Evolutionary conservation across 2,113 vertebrate species (phyloP), one percentile per base, ranked within the genome.

Genomic region (Herpailurus yagouaroundi): DNA sequence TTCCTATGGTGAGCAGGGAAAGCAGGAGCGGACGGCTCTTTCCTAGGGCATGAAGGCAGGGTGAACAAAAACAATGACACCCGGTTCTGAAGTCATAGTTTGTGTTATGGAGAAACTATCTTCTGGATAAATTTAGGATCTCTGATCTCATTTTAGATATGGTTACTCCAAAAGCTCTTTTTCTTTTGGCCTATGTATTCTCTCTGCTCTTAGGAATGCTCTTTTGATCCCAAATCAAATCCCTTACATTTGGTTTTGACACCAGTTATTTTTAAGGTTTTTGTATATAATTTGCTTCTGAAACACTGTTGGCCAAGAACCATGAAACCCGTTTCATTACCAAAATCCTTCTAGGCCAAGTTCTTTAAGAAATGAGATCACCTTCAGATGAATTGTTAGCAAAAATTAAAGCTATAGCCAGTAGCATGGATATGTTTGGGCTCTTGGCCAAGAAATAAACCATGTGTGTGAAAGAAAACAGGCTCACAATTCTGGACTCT

Each of bases 391-490:
- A 91, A 82, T 96, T 94, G 83, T 71, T 95, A 92, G 97, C 95
- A 71, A 89, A 94, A 97, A 91, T 90, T 45, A 95, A 96, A 88
- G 52, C 25, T 41, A 68, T 25, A 95, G 50, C 95, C 85, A 95
- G 84, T 82, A 82, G 80, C 83, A 86, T 14, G 60, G 81, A 29
- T 94, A 66, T 91, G 69, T 94, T 89, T 71, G 88, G 96, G 94
- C 92, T 86, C 23, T 23, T 89, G 77, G 94, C 96, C 97, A 96
- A 92, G 19, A 79, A 81, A 79, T 25, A 80, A 94, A 60, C 66
- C 66, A 88, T 98, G 71, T 88, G 94, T 88, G 82, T 88, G 63
- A 86, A 94, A 88, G 97, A 94, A 98, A 95, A 94, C 85, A 97
- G 91, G 81, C 88, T 91, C 66, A 95, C 63, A 66, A 36, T 74